phyloP scores from a whole-genome alignment of 2,888 invertebrate genomes.

The Campoletis raptor region DNA sequence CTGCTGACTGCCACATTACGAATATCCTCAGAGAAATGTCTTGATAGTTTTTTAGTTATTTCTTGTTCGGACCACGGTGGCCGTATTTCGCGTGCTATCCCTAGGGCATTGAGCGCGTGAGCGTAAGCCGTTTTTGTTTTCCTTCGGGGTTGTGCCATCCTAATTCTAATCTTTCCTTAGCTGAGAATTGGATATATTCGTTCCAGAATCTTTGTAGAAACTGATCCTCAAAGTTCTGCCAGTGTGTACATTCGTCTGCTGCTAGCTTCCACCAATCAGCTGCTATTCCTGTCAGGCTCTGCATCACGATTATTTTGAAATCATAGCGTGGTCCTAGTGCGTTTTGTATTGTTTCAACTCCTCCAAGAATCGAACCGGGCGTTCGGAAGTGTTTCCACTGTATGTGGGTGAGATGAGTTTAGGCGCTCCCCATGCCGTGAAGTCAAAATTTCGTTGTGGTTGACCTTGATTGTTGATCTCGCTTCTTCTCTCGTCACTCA shows the following conservation, averaged over 20 bases:
- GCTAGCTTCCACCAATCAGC: conserved; percentile 17
- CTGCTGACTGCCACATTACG: no score
- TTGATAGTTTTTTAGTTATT: not conserved
- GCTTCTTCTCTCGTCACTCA: no score
- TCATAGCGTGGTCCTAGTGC: conserved; percentile 7
- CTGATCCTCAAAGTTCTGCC: not conserved
- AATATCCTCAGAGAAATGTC: not conserved
- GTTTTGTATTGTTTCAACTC: not conserved
- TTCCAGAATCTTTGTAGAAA: not conserved
- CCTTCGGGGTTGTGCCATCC: not conserved
- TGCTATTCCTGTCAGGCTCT: not conserved
- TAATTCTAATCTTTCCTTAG: not conserved
- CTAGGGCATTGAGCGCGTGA: not conserved
- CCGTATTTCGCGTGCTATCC: not conserved
- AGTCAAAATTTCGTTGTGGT: not conserved
- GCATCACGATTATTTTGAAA: conserved; percentile 1
- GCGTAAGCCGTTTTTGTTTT: not conserved
- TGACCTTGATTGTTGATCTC: not conserved
- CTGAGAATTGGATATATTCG: not conserved
- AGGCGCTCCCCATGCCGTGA: not conserved
- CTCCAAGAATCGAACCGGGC: not conserved
- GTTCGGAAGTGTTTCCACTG: not conserved
- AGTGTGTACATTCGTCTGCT: not conserved
- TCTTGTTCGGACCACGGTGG: not conserved
- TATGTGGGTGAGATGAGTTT: not conserved